Conservation (phyloP, 2,797 vertebrate genomes). For the Platyrinchus mystaceus region DNA sequence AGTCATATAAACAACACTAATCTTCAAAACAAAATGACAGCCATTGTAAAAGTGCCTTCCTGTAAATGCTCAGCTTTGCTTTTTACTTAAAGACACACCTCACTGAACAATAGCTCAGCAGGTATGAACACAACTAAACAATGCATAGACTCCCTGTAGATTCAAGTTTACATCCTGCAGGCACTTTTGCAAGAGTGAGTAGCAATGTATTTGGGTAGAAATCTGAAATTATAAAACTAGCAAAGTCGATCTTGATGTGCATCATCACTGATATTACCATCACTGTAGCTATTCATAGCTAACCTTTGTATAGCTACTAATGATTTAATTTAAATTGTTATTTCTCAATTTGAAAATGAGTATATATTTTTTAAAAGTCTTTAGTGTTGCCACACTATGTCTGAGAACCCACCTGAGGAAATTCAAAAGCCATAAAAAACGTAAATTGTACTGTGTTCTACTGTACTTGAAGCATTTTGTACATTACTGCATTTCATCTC, state of each 20-base stretch:
- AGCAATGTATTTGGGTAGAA: neutral
- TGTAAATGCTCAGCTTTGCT: constrained; percentile 30
- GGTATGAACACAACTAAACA: constrained; percentile 63
- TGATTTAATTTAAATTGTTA: neutral
- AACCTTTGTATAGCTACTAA: neutral
- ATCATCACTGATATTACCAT: neutral
- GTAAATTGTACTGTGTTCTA: neutral
- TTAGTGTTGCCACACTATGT: neutral
- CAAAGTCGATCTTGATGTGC: neutral
- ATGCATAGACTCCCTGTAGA: neutral
- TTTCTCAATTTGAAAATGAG: neutral
- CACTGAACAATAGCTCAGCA: constrained; percentile 80
- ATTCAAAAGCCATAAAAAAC: neutral
- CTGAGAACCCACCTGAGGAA: neutral
- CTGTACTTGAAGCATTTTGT: neutral
- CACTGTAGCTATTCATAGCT: neutral
- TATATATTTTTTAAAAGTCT: neutral
- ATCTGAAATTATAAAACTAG: neutral
- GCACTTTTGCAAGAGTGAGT: neutral
- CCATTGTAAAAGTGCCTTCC: constrained; percentile 40
- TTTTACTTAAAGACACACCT: constrained; percentile 77
- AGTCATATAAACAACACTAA: constrained; percentile 13
- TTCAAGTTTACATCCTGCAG: constrained; percentile 36
- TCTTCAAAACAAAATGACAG: constrained; percentile 66
- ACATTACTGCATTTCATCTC: neutral